These are phyloP conservation scores for Leptinotarsa texana DNA, from an alignment of 1,140 invertebrate species.

Conservation along the genomic window DNA sequence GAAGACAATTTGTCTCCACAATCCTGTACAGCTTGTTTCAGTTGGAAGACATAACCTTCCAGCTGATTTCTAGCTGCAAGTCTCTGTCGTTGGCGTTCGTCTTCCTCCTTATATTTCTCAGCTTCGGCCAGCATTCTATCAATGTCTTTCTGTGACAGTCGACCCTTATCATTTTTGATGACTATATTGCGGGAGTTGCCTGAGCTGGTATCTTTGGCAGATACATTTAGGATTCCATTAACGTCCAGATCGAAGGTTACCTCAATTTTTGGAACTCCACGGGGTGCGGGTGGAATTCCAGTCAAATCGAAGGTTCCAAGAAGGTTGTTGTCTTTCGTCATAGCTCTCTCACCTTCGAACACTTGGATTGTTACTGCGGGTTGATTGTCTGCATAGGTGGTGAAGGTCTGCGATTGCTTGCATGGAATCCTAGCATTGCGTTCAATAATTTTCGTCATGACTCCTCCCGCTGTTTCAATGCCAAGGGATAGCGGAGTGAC, in stretches of 20 bases:
- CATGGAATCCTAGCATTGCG: conserved; percentile 67
- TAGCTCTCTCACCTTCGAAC: conserved; percentile 77
- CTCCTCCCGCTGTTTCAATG: conserved; percentile 65
- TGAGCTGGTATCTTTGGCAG: conserved; percentile 61
- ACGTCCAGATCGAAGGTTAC: conserved; percentile 72
- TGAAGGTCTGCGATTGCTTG: conserved; percentile 67
- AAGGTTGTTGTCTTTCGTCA: conserved; percentile 78
- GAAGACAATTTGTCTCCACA: conserved; percentile 25
- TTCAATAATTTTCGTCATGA: conserved; percentile 69
- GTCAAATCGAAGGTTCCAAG: conserved; percentile 77
- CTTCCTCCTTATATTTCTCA: conserved; percentile 67
- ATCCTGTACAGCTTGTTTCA: conserved; percentile 64
- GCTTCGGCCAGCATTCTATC: conserved; percentile 79
- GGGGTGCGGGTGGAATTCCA: conserved; percentile 62
- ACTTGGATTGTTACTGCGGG: conserved; percentile 71
- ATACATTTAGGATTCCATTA: conserved; percentile 72
- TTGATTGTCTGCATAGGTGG: conserved; percentile 73
- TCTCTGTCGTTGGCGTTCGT: conserved; percentile 69
- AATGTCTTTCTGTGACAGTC: conserved; percentile 79
- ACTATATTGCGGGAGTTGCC: conserved; percentile 64
- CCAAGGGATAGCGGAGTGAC: conserved; percentile 63
- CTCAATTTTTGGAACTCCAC: conserved; percentile 70
- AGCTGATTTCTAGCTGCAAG: conserved; percentile 65
- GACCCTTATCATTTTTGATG: conserved; percentile 83
- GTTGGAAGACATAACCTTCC: conserved; percentile 74